Conservation (phyloP, 2,888 invertebrate species). For the Mythimna impura region DNA sequence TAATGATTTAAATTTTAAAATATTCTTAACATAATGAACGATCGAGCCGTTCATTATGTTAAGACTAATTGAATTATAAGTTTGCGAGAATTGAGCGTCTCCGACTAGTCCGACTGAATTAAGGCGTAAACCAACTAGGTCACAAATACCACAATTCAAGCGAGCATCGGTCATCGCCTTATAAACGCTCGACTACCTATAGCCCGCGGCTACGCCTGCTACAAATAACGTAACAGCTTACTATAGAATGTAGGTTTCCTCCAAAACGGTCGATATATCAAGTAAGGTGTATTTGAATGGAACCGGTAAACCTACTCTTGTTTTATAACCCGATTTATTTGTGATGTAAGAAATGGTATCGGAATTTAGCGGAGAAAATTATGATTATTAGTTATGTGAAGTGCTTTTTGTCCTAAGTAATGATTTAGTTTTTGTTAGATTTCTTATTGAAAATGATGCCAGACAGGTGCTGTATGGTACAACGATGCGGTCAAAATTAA, state of each 20-base stretch:
- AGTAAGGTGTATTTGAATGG: slow-evolving; percentile 29
- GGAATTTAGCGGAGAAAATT: slow-evolving; percentile 1
- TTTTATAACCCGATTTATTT: slow-evolving; percentile 37
- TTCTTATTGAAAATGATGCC: too few species aligned
- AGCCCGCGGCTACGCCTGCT: slow-evolving; percentile 22
- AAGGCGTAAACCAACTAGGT: slow-evolving; percentile 37
- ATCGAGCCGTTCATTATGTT: neutral
- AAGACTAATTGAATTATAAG: slow-evolving; percentile 35
- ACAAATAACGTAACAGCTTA: slow-evolving; percentile 39
- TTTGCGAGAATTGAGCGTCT: slow-evolving; percentile 17
- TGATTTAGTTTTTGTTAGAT: too few species aligned
- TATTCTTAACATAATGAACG: neutral
- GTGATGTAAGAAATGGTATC: slow-evolving; percentile 26
- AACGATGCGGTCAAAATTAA: too few species aligned
- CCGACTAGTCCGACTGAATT: slow-evolving; percentile 25
- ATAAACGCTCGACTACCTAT: slow-evolving; percentile 15
- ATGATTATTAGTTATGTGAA: neutral
- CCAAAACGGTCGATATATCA: slow-evolving; percentile 25
- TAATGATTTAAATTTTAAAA: neutral
- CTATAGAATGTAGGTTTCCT: slow-evolving; percentile 46
- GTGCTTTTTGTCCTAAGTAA: neutral
- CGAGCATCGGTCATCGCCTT: slow-evolving; percentile 44
- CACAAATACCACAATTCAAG: slow-evolving; percentile 20
- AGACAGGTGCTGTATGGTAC: too few species aligned
- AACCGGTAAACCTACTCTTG: slow-evolving; percentile 43